Conservation (phyloP, 2,113 vertebrate species). For the Fulica atra region DNA sequence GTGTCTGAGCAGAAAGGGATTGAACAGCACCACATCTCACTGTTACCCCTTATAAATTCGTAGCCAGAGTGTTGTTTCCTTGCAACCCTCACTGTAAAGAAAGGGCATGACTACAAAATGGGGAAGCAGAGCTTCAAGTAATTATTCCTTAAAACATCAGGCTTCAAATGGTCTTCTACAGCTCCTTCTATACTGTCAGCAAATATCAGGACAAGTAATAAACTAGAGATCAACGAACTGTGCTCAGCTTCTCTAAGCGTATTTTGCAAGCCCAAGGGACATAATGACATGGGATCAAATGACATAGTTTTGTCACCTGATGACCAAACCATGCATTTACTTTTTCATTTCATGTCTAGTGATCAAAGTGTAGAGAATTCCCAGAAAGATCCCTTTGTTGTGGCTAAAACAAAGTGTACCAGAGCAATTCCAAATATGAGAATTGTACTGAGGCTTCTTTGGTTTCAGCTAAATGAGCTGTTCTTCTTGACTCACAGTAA, state of each 20-base stretch:
- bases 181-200: background rate
- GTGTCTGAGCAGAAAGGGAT: background rate
- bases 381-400: background rate
- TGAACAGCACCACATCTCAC: background rate
- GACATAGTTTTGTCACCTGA: background rate
- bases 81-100: background rate
- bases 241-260: background rate
- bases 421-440: background rate
- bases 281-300: too few relatives aligned
- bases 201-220: background rate
- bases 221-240: background rate
- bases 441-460: background rate
- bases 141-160: background rate
- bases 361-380: background rate
- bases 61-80: background rate
- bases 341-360: background rate
- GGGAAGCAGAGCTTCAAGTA: background rate
- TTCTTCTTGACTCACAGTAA: background rate
- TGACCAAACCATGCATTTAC: background rate
- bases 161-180: background rate
- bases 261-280: background rate
- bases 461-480: background rate
- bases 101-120: accelerated
- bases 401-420: background rate
- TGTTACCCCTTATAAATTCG: background rate